phyloP scores from a whole-genome alignment of 1,140 invertebrate species.

The Pentalonia nigronervosa region DNA sequence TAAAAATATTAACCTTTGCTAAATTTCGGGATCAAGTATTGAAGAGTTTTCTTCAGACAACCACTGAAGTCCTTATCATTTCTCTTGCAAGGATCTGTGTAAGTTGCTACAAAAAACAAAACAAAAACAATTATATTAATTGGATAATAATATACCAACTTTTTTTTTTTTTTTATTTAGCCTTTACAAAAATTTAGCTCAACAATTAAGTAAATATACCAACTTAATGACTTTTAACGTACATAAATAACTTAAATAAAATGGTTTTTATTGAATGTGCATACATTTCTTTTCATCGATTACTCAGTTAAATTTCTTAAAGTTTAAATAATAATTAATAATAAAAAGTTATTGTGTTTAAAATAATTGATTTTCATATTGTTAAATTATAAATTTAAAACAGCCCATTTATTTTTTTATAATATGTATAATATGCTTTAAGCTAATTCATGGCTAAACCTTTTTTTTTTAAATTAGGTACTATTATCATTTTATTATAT shows the following conservation, averaged over 20 bases:
- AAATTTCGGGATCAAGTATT: constrained; percentile 60
- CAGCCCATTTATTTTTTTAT: background rate
- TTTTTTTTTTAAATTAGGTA: background rate
- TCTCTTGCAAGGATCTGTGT: constrained; percentile 60
- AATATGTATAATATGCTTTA: background rate
- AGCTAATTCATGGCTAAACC: background rate
- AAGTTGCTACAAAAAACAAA: constrained; percentile 60
- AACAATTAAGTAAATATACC: too few relatives aligned
- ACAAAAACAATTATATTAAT: background rate
- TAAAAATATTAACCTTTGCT: constrained; percentile 58
- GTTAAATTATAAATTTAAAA: background rate
- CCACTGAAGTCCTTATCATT: constrained; percentile 60
- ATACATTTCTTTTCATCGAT: background rate
- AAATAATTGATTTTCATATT: too few relatives aligned
- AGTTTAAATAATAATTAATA: background rate
- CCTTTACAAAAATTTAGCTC: too few relatives aligned
- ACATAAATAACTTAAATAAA: background rate
- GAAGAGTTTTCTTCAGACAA: constrained; percentile 60
- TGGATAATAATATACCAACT: too few relatives aligned
- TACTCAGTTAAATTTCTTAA: background rate
- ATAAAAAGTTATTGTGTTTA: too few relatives aligned
- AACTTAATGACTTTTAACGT: background rate
- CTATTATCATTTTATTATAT: background rate
- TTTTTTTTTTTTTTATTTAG: too few relatives aligned
- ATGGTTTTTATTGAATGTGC: background rate